A percentile compares a stretch with the other conserved stretches of the same genome.
phyloP scores from a whole-genome alignment of 2,113 vertebrate genomes.

The Emydocephalus ijimae region DNA sequence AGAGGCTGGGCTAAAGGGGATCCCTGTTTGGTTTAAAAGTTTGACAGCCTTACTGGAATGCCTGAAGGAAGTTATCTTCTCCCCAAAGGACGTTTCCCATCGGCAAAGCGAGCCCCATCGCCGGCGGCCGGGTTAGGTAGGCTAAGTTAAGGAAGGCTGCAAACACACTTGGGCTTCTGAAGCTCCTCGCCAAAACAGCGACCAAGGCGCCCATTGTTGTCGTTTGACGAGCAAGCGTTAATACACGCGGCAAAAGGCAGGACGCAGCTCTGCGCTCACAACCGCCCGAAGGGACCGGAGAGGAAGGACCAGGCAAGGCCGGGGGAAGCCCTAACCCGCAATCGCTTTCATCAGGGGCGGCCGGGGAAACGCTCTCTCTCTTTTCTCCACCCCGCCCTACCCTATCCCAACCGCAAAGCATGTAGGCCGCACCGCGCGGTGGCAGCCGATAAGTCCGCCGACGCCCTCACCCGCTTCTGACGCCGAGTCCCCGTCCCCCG shows the following conservation, averaged over 20 bases:
- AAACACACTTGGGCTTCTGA: background rate
- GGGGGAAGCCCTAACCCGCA: background rate
- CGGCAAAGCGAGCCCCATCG: background rate
- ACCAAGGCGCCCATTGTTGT: background rate
- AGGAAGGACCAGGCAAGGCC: background rate
- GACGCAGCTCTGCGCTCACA: background rate
- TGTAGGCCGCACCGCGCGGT: conserved; percentile 12
- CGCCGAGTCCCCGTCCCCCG: conserved; percentile 43
- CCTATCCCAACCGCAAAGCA: background rate
- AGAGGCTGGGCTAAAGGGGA: too few relatives aligned
- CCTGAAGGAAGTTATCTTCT: background rate
- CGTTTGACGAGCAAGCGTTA: background rate
- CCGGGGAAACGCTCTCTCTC: background rate
- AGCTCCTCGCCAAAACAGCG: background rate
- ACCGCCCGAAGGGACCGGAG: background rate
- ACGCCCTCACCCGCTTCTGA: conserved; percentile 75
- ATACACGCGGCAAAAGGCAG: background rate
- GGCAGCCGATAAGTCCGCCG: background rate
- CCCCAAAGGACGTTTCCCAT: background rate
- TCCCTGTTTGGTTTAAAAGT: background rate
- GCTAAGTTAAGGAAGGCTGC: background rate
- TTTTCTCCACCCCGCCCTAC: background rate
- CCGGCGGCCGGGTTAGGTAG: too few relatives aligned
- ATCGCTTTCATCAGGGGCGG: background rate
- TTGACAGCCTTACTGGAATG: background rate